These are phyloP conservation scores for Pachyseris speciosa DNA, from an alignment of 64 coral and sea anemone species.

Conservation along the genomic window DNA sequence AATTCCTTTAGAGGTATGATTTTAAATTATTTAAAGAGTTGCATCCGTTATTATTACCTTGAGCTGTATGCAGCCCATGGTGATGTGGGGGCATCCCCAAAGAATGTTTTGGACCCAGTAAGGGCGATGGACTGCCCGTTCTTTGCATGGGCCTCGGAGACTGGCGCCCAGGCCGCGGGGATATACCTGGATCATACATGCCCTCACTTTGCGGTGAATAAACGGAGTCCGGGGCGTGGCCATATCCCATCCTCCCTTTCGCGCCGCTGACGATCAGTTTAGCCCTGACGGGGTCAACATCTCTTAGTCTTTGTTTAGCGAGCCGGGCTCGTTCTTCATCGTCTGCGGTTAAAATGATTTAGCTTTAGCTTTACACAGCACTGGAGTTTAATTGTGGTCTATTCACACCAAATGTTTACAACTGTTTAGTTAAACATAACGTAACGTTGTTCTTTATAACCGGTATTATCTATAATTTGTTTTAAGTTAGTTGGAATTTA, in stretches of 20 bases:
- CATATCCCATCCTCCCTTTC: slow-evolving; percentile 86
- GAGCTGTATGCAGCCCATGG: slow-evolving; percentile 1
- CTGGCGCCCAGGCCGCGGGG: slow-evolving; percentile 79
- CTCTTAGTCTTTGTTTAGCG: slow-evolving; percentile 77
- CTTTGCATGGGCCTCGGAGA: slow-evolving; percentile 65
- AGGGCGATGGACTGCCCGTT: slow-evolving; percentile 19
- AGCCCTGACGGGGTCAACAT: slow-evolving; percentile 67
- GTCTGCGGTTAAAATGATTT: slow-evolving; percentile 63
- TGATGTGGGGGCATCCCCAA: slow-evolving; percentile 30
- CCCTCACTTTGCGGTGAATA: slow-evolving; percentile 48
- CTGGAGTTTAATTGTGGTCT: background rate
- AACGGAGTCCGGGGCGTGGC: slow-evolving; percentile 79
- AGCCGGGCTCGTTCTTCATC: slow-evolving; percentile 76
- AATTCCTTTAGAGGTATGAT: background rate
- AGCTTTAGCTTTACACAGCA: background rate
- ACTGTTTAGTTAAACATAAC: background rate
- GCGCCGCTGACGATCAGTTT: slow-evolving; percentile 88
- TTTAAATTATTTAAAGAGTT: background rate
- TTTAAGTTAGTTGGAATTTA: too few relatives aligned
- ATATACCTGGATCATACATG: slow-evolving; percentile 68
- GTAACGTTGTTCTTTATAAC: too few relatives aligned
- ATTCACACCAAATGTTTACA: background rate
- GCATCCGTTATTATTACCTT: background rate
- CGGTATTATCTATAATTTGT: too few relatives aligned
- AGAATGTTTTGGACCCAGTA: slow-evolving; percentile 26